Evolutionary conservation across 1,140 invertebrate genomes (phyloP).

Genomic region (Drosophila hydei): DNA sequence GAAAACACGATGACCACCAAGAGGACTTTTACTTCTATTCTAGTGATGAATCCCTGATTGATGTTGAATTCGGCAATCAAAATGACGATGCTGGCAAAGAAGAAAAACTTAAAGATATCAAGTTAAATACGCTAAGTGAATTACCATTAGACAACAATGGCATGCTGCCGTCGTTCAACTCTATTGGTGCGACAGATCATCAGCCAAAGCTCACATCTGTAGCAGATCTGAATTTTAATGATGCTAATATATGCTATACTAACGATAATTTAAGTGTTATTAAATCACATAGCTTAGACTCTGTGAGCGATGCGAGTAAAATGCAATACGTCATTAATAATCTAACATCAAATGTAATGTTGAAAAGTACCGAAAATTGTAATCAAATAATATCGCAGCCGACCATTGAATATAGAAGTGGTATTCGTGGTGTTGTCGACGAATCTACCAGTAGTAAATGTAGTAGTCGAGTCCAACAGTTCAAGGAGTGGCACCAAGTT

Average conservation of each 20-base stretch:
- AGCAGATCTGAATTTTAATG: slow-evolving; percentile 52
- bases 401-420: slow-evolving; percentile 55
- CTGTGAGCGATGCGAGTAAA: slow-evolving; percentile 15
- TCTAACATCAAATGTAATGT: neutral
- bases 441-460: neutral
- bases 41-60: slow-evolving; percentile 19
- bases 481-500: slow-evolving; percentile 92
- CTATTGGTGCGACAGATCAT: slow-evolving; percentile 36
- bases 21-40: slow-evolving; percentile 28
- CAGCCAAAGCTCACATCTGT: neutral
- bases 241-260: slow-evolving; percentile 55
- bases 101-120: slow-evolving; percentile 9
- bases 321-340: neutral
- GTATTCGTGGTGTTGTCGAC: slow-evolving; percentile 46
- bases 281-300: slow-evolving; percentile 38
- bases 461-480: slow-evolving; percentile 82
- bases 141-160: slow-evolving; percentile 59
- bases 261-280: slow-evolving; percentile 63
- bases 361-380: neutral
- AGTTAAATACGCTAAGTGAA: slow-evolving; percentile 24
- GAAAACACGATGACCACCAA: neutral
- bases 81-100: slow-evolving; percentile 10
- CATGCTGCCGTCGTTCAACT: slow-evolving; percentile 70
- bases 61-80: slow-evolving; percentile 6
- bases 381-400: neutral